Base-by-base conservation (phyloP, 2,888 invertebrate species). In the Pyrrhia umbra region DNA sequence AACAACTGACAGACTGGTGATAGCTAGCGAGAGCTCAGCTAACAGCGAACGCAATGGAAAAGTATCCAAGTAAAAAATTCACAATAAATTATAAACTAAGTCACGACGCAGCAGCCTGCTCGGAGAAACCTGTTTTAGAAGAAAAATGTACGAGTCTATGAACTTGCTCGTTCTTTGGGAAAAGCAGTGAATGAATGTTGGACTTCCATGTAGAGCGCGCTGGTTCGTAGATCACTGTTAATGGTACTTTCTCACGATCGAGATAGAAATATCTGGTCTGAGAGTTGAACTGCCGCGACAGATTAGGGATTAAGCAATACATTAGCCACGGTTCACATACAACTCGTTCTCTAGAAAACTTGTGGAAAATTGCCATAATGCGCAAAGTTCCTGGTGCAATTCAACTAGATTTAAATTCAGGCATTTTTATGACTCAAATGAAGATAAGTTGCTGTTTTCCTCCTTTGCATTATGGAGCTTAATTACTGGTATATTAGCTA, bases 191-290 rank as follows among this genome's bases (percentile, higher is more conserved):
- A 65, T 60, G 67, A 72, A 66, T 66, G 57, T 71, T 50, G 66
- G 42, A 58, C 57, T 64, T 27, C 64, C 63, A 58, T 49, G 52
- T 60, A 62, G 23, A 71, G 59, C 46, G 43, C 61, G 39, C 45
- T 68, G 40, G 57, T 55, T 54, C 62, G 56, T 58, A 68, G 49
- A 68, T 64, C 62, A 67, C 64, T 64, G 34, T 60, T 66, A 67
- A 80, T 47, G 72, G 57, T 21, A 23, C 47, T 77, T 73, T 77
- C 80, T 71, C 80, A 77, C 69, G 79, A 68, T 67, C 52, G 34
- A 64, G 63, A 16, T 55, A 54, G 59, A 60, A 69, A 69, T 62
- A 58, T 74, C 63, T 60, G 25, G 57, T 61, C n/a, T 50, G 52
- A 74, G 54, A 71, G 50, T 40, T 25, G 54, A 40, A 27, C 42